Percentiles rank a stretch among this genome's conserved stretches.
Conservation (phyloP, 2,113 vertebrate species). For the Atlantisia rogersi region DNA sequence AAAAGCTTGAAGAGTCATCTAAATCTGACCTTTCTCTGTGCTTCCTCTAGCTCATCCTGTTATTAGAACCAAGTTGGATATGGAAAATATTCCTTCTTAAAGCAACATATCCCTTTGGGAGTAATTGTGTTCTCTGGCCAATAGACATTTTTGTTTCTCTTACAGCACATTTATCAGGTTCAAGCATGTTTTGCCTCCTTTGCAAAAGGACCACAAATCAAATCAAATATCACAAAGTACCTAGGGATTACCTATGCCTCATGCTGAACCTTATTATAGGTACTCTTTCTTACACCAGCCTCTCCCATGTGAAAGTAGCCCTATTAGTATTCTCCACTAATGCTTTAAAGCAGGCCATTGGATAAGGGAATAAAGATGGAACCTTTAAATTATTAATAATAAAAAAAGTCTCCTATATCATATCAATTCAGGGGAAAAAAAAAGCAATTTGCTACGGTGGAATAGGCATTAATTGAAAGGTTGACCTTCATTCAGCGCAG, state of each 20-base stretch:
- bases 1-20: background rate
- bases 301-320: background rate
- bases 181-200: conserved; percentile 16
- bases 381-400: conserved; percentile 37
- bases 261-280: background rate
- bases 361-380: background rate
- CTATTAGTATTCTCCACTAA: background rate
- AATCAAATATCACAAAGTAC: conserved; percentile 58
- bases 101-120: background rate
- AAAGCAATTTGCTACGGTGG: background rate
- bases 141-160: background rate
- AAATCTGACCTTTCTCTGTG: background rate
- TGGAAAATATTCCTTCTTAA: conserved; percentile 13
- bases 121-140: conserved; percentile 22
- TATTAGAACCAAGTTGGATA: background rate
- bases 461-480: conserved; percentile 40
- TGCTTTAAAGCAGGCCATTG: background rate
- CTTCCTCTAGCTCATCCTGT: background rate
- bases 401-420: background rate
- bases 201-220: conserved; percentile 38
- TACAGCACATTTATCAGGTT: conserved; percentile 12
- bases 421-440: background rate
- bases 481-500: conserved; percentile 46
- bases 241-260: background rate
- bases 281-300: background rate